phyloP scores from a whole-genome alignment of 2,797 vertebrate species.

The Lindbergichthys nudifrons region DNA sequence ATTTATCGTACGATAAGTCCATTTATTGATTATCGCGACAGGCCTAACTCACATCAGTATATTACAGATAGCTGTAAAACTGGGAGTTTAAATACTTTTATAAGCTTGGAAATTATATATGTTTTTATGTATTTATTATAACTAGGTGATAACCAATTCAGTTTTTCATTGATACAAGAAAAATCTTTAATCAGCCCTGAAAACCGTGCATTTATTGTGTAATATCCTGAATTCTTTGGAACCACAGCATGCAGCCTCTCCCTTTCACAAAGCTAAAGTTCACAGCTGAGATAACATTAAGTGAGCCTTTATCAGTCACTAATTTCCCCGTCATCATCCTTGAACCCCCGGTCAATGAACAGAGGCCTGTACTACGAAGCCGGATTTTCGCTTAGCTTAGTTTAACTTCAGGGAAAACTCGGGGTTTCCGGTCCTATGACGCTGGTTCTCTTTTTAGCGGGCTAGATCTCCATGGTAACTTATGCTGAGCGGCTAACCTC shows the following conservation, averaged over 20 bases:
- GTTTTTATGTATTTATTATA: not conserved
- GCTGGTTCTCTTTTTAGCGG: no score
- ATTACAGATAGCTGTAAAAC: slow-evolving; percentile 12
- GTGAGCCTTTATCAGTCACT: not conserved
- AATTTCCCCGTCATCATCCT: slow-evolving; percentile 27
- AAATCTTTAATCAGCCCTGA: not conserved
- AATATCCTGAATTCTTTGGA: not conserved
- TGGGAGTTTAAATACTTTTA: not conserved
- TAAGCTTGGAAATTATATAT: not conserved
- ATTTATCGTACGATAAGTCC: no score
- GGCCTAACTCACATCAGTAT: not conserved
- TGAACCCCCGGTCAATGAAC: slow-evolving; percentile 33
- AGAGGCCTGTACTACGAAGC: no score
- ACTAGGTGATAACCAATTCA: not conserved
- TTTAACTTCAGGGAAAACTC: no score
- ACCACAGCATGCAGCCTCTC: not conserved
- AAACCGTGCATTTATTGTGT: not conserved
- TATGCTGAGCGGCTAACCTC: no score
- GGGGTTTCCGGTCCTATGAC: no score
- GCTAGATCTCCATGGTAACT: no score
- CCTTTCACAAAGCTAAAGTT: not conserved
- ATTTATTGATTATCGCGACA: no score
- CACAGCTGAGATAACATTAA: not conserved
- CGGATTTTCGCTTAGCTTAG: no score
- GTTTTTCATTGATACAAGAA: not conserved